A percentile compares a stretch with the other conserved stretches of the same genome.
Conservation (phyloP, 2,797 vertebrate genomes). For the Eidolon dupreanum region DNA sequence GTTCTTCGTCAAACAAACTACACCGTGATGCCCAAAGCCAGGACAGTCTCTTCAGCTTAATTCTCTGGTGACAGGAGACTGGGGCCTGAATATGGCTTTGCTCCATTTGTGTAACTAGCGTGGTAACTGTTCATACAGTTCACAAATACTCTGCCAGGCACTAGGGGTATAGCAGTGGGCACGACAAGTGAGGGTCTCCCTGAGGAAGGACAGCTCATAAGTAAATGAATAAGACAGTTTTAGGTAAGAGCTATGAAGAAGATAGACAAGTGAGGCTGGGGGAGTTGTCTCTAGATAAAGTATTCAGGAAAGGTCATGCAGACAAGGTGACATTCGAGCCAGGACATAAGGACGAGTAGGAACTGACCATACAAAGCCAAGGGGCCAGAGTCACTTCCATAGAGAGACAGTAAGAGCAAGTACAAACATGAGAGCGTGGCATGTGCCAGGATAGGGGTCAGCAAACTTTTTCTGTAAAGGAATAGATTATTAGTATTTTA, state of each 20-base stretch:
- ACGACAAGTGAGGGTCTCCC: neutral
- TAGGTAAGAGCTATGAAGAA: neutral
- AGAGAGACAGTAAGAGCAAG: neutral
- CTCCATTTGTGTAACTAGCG: neutral
- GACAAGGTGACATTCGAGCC: neutral
- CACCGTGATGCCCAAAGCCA: neutral
- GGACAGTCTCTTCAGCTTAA: neutral
- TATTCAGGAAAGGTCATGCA: neutral
- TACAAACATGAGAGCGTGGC: neutral
- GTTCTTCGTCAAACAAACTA: neutral
- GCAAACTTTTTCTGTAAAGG: neutral
- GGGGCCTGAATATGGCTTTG: slow-evolving; percentile 35
- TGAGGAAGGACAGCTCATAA: neutral
- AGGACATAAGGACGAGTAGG: neutral
- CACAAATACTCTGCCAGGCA: neutral
- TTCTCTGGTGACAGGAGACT: slow-evolving; percentile 74
- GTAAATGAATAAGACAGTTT: neutral
- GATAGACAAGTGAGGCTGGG: too few relatives aligned
- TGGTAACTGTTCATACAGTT: neutral
- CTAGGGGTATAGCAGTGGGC: neutral
- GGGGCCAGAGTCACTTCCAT: neutral
- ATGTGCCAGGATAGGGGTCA: neutral
- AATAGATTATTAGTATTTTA: neutral
- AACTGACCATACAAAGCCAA: neutral
- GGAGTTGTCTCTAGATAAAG: neutral